Evolutionary conservation across 2,113 vertebrate species (phyloP).

Genomic region (Seriola quinqueradiata): DNA sequence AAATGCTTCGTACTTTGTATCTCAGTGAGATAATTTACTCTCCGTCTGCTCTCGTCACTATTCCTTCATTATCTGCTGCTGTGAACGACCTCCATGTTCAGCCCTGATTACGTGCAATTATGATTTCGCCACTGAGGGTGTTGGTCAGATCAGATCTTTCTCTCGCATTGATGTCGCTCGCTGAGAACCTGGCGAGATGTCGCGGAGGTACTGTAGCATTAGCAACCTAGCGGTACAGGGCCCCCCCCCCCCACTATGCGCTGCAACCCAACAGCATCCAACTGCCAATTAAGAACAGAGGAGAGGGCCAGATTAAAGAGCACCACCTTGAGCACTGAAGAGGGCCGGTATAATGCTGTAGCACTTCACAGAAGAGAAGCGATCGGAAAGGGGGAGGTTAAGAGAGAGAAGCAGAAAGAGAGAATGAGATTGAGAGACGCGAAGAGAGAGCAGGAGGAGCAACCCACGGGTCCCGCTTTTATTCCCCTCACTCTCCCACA

Average conservation of each 20-base stretch:
- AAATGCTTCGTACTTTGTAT: neutral
- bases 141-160: constrained; percentile 25
- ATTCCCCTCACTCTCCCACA: constrained; percentile 77
- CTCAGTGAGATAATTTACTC: neutral
- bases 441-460: constrained; percentile 54
- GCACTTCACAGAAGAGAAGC: constrained; percentile 70
- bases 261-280: constrained; percentile 58
- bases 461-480: constrained; percentile 69
- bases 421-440: constrained; percentile 59
- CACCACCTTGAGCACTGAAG: constrained; percentile 64
- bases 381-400: constrained; percentile 60
- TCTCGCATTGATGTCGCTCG: constrained; percentile 17
- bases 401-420: constrained; percentile 48
- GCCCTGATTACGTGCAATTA: constrained; percentile 22
- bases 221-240: constrained; percentile 23
- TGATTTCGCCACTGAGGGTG: constrained; percentile 35
- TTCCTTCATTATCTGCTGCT: neutral
- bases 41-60: too few species aligned
- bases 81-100: constrained; percentile 16
- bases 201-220: constrained; percentile 53
- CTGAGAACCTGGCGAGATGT: constrained; percentile 52
- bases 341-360: constrained; percentile 55
- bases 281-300: constrained; percentile 74
- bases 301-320: constrained; percentile 72
- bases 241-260: constrained; percentile 48